Evolutionary conservation across 2,113 vertebrate species (phyloP).

Genomic region (Ursus arctos): DNA sequence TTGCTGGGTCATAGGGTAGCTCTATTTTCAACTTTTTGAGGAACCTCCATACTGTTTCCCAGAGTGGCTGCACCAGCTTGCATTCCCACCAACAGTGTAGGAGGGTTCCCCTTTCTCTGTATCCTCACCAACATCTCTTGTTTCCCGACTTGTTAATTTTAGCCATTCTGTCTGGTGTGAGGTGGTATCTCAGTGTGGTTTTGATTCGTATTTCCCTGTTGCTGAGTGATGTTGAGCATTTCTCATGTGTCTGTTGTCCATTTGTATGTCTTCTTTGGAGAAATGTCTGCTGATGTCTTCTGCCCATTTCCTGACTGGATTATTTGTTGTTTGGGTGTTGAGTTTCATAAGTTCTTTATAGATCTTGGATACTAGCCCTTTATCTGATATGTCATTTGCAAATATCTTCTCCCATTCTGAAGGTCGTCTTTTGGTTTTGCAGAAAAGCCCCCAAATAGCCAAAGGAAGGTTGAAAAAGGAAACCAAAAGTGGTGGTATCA

Average conservation of each 20-base stretch:
- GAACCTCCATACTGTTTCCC: not conserved
- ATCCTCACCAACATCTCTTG: not conserved
- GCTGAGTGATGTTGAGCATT: not conserved
- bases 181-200: not conserved
- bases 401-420: not conserved
- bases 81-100: not conserved
- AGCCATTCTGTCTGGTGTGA: not conserved
- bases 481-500: not conserved
- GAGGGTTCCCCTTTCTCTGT: not conserved
- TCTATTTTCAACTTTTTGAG: not conserved
- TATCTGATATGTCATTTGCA: not conserved
- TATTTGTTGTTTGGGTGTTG: not conserved
- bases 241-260: not conserved
- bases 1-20: not conserved
- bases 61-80: not conserved
- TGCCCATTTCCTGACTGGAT: not conserved
- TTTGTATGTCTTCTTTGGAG: not conserved
- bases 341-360: not conserved
- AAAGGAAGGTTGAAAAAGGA: not conserved
- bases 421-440: not conserved
- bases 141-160: not conserved
- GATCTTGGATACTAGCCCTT: not conserved
- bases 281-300: not conserved
- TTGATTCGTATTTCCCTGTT: not conserved
- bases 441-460: not conserved